Evolutionary conservation across 2,888 invertebrate species (phyloP), one percentile per base, ranked within the genome.

Genomic region (Coenonympha glycerion): DNA sequence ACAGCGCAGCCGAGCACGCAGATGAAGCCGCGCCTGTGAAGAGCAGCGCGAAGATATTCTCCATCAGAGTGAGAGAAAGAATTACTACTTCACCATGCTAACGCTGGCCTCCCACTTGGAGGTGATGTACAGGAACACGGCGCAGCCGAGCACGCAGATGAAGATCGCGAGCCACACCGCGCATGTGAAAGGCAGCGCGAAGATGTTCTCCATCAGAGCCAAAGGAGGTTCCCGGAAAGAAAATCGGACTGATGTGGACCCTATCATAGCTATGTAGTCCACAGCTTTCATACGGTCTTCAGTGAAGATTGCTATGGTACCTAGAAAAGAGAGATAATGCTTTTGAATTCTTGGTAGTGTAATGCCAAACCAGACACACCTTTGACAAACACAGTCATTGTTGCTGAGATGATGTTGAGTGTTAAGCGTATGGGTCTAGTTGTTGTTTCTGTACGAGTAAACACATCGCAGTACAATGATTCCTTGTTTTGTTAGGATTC

Each of bases 1-100:
- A 78, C 57, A 0, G 86, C 73, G 26, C 88, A 85, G 1, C 87
- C 71, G 8, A 87, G 54, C 0, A 90, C 76, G 39, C 91, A 79
- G 0, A 87, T 71, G 6, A 86, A 80, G 34, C 92, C 0, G 79
- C 0, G 92, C 92, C 0, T 79, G 89, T 86, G 70, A 92, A 92
- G 0, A 92, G 92, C 2, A 92, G 69, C 0, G 88, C 77, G 71
- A 91, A 92, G 61, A 93, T 90, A 60, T 92, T 93, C 40, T 89
- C 87, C 3, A 92, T 86, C 47, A 89, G 88, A 0, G 92, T 90
- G 0, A 78, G 2, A 0, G 91, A 89, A 0, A 92, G 92, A n/a
- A n/a, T n/a, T n/a, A 49, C 16, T 6, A 9, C 41, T 68, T 66
- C 56, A 86, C 86, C 85, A 76, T 75, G 2, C 71, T 71, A 65